These are phyloP conservation scores for Trachelipus rathkii DNA, from an alignment of 1,140 invertebrate species.

Conservation along the genomic window DNA sequence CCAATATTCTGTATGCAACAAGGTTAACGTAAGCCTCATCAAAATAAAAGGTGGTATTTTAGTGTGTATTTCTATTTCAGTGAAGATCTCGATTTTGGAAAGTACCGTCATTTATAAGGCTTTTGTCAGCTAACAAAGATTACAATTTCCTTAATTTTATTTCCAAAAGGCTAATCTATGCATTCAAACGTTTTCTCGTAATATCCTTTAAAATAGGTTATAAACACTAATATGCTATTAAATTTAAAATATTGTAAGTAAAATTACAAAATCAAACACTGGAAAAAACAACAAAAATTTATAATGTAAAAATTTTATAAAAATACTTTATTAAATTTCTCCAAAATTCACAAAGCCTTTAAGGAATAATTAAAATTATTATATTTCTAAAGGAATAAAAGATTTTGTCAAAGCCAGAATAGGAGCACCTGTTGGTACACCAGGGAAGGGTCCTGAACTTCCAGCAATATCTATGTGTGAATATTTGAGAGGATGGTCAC, in stretches of 20 bases:
- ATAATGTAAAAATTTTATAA: not conserved
- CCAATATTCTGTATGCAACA: too few relatives aligned
- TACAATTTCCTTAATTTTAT: too few relatives aligned
- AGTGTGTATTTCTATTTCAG: too few relatives aligned
- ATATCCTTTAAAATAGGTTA: too few relatives aligned
- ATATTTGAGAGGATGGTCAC: slow-evolving; percentile 67
- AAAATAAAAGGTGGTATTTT: too few relatives aligned
- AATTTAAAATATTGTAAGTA: not conserved
- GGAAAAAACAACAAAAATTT: not conserved
- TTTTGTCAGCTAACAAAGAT: too few relatives aligned
- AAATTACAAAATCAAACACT: not conserved
- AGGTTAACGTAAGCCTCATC: too few relatives aligned
- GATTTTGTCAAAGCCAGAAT: slow-evolving; percentile 67
- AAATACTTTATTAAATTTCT: not conserved
- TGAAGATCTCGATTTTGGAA: too few relatives aligned
- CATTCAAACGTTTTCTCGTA: too few relatives aligned
- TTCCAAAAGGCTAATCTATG: too few relatives aligned
- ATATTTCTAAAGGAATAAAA: slow-evolving; percentile 46
- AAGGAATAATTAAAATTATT: not conserved
- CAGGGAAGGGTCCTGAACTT: slow-evolving; percentile 68
- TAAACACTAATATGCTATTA: too few relatives aligned
- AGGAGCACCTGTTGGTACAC: slow-evolving; percentile 72
- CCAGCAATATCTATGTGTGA: slow-evolving; percentile 85
- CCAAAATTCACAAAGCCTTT: slow-evolving; percentile 24
- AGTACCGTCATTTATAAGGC: too few relatives aligned